These are phyloP conservation scores for Magallana gigas DNA, from an alignment of 1,140 invertebrate genomes.

Conservation along the genomic window DNA sequence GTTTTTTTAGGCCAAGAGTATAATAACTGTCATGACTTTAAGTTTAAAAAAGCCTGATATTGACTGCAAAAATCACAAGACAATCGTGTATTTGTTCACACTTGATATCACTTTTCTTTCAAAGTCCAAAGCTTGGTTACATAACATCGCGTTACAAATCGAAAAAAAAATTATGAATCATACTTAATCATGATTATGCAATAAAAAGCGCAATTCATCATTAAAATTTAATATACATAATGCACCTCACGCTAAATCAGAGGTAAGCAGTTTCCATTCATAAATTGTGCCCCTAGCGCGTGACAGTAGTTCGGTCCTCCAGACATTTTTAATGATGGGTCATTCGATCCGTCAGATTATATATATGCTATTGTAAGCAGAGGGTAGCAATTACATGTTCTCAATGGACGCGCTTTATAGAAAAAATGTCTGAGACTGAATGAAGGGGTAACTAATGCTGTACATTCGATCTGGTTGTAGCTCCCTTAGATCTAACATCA, in stretches of 20 bases:
- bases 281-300: neutral
- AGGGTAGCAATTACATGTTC: slow-evolving; percentile 16
- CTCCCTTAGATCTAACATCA: neutral
- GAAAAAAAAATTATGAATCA: neutral
- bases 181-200: neutral
- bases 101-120: neutral
- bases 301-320: neutral
- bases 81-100: neutral
- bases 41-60: neutral
- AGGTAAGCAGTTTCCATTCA: slow-evolving; percentile 17
- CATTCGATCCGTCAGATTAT: slow-evolving; percentile 5
- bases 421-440: neutral
- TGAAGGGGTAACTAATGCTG: neutral
- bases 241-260: neutral
- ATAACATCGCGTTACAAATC: neutral
- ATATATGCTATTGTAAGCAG: neutral
- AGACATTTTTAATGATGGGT: slow-evolving; percentile 4
- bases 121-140: neutral
- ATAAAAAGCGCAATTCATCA: neutral
- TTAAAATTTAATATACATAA: neutral
- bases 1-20: too few relatives aligned
- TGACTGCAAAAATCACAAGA: neutral
- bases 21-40: too few relatives aligned
- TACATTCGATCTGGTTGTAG: neutral
- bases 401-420: neutral